Evolutionary conservation across 23 tunicate genomes (phyloP).

Genomic region (Corella eumyota): DNA sequence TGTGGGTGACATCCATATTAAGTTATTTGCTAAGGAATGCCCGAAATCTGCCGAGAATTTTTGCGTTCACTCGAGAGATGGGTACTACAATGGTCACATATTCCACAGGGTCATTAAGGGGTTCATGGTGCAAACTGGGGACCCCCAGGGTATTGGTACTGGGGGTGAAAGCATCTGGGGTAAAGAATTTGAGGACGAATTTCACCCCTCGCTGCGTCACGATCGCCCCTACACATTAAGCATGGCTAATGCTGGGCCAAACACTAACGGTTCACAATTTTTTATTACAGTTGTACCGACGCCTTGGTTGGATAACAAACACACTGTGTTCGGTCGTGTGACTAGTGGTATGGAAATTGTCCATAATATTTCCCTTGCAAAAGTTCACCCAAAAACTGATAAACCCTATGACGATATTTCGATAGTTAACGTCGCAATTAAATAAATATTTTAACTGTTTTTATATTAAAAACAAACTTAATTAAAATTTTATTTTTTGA

Average conservation of each 20-base stretch:
- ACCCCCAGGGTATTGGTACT: slow-evolving; percentile 92
- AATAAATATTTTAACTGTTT: slow-evolving; percentile 18
- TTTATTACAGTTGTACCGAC: slow-evolving; percentile 91
- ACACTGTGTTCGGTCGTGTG: slow-evolving; percentile 93
- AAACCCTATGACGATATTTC: slow-evolving; percentile 97
- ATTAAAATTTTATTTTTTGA: no score
- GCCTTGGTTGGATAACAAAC: slow-evolving; percentile 98
- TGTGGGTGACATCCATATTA: slow-evolving; percentile 69
- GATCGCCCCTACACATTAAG: slow-evolving; percentile 80
- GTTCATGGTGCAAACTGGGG: slow-evolving; percentile 95
- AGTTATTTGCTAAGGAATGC: slow-evolving; percentile 56
- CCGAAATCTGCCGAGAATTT: slow-evolving; percentile 94
- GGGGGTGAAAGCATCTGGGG: slow-evolving; percentile 99
- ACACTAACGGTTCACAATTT: slow-evolving; percentile 97
- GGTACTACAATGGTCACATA: slow-evolving; percentile 92
- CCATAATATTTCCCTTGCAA: slow-evolving; percentile 52
- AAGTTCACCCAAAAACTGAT: slow-evolving; percentile 86
- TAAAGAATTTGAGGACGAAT: slow-evolving; percentile 96
- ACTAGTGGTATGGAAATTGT: slow-evolving; percentile 94
- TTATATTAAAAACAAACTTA: no score
- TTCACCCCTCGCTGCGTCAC: slow-evolving; percentile 75
- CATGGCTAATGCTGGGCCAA: slow-evolving; percentile 99
- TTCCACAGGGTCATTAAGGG: slow-evolving; percentile 95
- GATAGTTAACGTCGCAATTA: slow-evolving; percentile 69
- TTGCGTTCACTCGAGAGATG: slow-evolving; percentile 85